phyloP scores from a whole-genome alignment of 2,797 vertebrate genomes.

The Enteromius fasciolatus region DNA sequence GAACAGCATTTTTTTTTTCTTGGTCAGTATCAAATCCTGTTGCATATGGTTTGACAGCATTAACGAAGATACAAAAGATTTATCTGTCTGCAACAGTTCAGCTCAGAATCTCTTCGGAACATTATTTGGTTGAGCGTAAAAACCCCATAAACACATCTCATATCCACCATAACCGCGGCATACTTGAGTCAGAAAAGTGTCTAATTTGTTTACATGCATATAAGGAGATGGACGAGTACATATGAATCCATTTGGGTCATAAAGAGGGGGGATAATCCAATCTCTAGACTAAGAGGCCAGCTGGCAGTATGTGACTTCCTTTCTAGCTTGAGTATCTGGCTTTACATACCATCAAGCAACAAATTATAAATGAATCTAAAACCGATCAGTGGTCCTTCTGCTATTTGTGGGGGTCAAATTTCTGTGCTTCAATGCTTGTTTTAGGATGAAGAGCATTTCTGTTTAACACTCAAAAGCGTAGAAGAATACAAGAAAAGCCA shows the following conservation, averaged over 20 bases:
- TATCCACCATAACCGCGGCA: background rate
- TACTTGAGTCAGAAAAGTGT: slow-evolving; percentile 15
- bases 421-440: slow-evolving; percentile 31
- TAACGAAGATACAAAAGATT: background rate
- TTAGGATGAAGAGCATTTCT: slow-evolving; percentile 40
- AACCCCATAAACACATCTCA: background rate
- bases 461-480: slow-evolving; percentile 45
- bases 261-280: slow-evolving; percentile 79
- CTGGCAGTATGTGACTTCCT: slow-evolving; percentile 69
- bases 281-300: slow-evolving; percentile 73
- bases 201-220: slow-evolving; percentile 12
- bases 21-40: slow-evolving; percentile 54
- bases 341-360: slow-evolving; percentile 37
- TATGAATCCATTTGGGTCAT: slow-evolving; percentile 72
- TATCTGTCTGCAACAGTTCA: background rate
- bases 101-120: background rate
- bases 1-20: slow-evolving; percentile 51
- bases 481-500: slow-evolving; percentile 40
- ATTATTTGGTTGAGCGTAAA: slow-evolving; percentile 3
- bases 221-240: slow-evolving; percentile 48
- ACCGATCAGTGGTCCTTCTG: slow-evolving; percentile 58
- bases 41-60: slow-evolving; percentile 15
- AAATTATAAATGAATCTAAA: slow-evolving; percentile 47
- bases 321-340: slow-evolving; percentile 42
- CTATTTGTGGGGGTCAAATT: slow-evolving; percentile 30